These are phyloP conservation scores for Clarias fuscus DNA, from an alignment of 2,797 vertebrate genomes.

Conservation along the genomic window DNA sequence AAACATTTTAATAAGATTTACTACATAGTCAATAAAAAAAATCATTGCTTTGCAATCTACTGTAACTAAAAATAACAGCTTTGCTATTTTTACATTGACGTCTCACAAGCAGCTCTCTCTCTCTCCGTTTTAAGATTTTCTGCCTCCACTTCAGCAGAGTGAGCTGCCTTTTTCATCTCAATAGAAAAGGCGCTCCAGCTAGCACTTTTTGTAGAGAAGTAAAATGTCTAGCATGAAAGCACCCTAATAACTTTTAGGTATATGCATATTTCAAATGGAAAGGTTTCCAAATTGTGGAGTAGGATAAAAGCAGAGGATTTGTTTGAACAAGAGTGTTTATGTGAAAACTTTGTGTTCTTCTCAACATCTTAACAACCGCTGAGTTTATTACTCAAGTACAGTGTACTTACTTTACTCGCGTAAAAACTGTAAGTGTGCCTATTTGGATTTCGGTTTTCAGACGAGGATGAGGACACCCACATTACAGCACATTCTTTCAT, in stretches of 20 bases:
- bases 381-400: not conserved
- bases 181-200: not conserved
- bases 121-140: not conserved
- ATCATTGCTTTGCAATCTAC: not conserved
- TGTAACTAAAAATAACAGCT: not conserved
- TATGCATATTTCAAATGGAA: slow-evolving; percentile 19
- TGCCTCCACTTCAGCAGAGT: not conserved
- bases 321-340: not conserved
- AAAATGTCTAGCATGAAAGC: not conserved
- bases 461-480: not conserved
- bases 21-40: not conserved
- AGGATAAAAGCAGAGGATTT: not conserved
- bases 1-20: not conserved
- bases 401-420: slow-evolving; percentile 2
- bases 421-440: not conserved
- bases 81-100: not conserved
- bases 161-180: not conserved
- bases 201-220: not conserved
- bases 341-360: not conserved
- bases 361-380: not conserved
- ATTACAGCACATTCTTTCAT: slow-evolving; percentile 3
- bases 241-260: not conserved
- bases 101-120: not conserved
- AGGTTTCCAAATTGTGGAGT: not conserved
- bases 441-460: slow-evolving; percentile 7